A percentile compares a stretch with the other conserved stretches of the same genome.
Evolutionary conservation across 2,113 vertebrate genomes (phyloP).

Genomic region (Petaurus breviceps): DNA sequence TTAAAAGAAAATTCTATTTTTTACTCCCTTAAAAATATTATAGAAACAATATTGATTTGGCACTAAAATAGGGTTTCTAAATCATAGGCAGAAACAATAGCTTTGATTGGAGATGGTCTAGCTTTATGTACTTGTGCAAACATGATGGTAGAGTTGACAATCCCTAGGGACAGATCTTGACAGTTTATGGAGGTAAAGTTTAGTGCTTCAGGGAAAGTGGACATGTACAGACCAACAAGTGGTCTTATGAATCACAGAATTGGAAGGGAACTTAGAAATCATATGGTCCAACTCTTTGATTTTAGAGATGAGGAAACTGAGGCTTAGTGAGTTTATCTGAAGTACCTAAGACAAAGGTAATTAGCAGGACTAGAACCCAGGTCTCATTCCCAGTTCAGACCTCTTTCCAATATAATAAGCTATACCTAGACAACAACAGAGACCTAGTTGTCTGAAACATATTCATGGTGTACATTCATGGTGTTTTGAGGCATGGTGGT

Average conservation of each 20-base stretch:
- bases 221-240: not conserved
- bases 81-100: not conserved
- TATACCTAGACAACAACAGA: not conserved
- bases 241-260: not conserved
- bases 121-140: conserved; percentile 6
- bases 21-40: not conserved
- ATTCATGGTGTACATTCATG: not conserved
- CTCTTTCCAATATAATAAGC: not conserved
- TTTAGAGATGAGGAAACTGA: not conserved
- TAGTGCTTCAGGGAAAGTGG: not conserved
- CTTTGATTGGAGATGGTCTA: not conserved
- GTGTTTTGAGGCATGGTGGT: not conserved
- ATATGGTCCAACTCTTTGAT: not conserved
- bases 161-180: not conserved
- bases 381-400: not conserved
- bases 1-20: not conserved
- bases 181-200: not conserved
- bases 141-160: not conserved
- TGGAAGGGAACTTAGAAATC: not conserved
- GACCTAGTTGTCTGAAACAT: too few species aligned
- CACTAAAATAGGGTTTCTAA: not conserved
- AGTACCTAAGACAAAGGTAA: not conserved
- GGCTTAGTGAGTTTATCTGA: not conserved
- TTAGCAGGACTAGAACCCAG: too few species aligned
- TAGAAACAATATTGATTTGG: not conserved